Conservation (phyloP, 2,797 vertebrate genomes). For the Oophaga sylvatica region DNA sequence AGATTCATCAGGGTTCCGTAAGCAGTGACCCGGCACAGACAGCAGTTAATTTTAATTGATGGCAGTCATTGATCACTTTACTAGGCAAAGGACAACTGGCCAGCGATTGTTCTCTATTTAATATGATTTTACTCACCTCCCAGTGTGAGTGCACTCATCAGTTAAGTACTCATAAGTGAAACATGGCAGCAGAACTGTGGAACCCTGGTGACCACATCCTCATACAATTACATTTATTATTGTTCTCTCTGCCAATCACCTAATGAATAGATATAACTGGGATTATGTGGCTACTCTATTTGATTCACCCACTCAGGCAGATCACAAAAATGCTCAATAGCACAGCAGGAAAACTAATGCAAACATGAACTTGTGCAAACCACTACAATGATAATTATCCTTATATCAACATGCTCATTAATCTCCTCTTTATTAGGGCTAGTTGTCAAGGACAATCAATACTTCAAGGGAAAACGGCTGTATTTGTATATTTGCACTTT, state of each 20-base stretch:
- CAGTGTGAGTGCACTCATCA: conserved; percentile 62
- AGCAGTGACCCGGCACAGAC: conserved; percentile 30
- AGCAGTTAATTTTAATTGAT: conserved; percentile 50
- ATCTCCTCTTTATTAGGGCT: conserved; percentile 54
- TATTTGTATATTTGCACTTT: conserved; percentile 16
- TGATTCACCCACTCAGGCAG: conserved; percentile 49
- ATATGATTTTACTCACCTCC: conserved; percentile 51
- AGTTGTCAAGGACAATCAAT: conserved; percentile 60
- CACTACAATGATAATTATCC: conserved; percentile 62
- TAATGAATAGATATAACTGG: conserved; percentile 59
- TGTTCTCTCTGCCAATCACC: conserved; percentile 42
- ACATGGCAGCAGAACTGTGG: conserved; percentile 46
- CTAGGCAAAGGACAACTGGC: conserved; percentile 35
- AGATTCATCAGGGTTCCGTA: conserved; percentile 27
- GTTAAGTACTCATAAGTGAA: conserved; percentile 62
- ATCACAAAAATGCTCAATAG: conserved; percentile 58
- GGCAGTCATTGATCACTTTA: conserved; percentile 48
- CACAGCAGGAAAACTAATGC: conserved; percentile 54
- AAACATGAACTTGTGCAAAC: conserved; percentile 62
- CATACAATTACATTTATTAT: conserved; percentile 60
- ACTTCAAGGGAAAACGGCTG: conserved; percentile 58
- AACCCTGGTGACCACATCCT: conserved; percentile 45
- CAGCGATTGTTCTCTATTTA: conserved; percentile 46
- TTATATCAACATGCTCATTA: conserved; percentile 60
- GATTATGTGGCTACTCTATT: conserved; percentile 41